A percentile compares a stretch with the other conserved stretches of the same genome.
Conservation (phyloP, 2,888 invertebrate species). For the Caenorhabditis drosophilae region DNA sequence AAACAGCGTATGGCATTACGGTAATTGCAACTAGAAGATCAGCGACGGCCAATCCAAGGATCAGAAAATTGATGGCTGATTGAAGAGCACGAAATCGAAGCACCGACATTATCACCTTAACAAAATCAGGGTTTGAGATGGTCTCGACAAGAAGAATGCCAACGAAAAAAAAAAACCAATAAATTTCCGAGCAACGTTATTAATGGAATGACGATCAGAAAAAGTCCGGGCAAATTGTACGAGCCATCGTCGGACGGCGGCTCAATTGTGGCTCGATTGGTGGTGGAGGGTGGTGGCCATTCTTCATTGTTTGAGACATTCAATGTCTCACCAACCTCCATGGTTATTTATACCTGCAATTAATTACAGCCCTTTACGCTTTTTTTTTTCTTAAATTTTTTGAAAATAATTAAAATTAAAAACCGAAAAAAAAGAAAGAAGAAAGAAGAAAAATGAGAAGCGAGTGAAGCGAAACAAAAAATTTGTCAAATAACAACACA, state of each 20-base stretch:
- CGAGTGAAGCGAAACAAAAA: neutral
- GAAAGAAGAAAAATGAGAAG: neutral
- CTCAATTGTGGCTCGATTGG: neutral
- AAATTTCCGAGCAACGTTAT: conserved; percentile 66
- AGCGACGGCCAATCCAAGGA: conserved; percentile 79
- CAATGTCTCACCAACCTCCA: conserved; percentile 39
- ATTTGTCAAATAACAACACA: neutral
- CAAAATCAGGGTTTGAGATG: conserved; percentile 3
- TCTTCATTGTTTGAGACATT: conserved; percentile 26
- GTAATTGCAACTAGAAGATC: conserved; percentile 66
- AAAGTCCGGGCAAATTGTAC: conserved; percentile 46
- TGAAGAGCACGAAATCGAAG: conserved; percentile 75
- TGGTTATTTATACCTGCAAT: conserved; percentile 12
- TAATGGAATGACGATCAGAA: conserved; percentile 52
- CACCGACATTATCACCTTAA: conserved; percentile 60
- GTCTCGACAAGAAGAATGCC: neutral
- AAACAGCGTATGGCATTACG: conserved; percentile 68
- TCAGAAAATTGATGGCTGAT: conserved; percentile 98
- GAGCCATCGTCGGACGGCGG: too few species aligned
- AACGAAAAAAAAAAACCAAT: conserved; percentile 40
- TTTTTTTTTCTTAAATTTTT: neutral
- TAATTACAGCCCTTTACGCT: neutral
- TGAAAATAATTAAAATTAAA: neutral
- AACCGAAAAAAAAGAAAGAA: conserved; percentile 1
- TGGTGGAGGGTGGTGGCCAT: conserved; percentile 18